Percentiles rank a stretch among this genome's conserved stretches.
Evolutionary conservation across 2,797 vertebrate genomes (phyloP).

Genomic region (Spheniscus humboldti): DNA sequence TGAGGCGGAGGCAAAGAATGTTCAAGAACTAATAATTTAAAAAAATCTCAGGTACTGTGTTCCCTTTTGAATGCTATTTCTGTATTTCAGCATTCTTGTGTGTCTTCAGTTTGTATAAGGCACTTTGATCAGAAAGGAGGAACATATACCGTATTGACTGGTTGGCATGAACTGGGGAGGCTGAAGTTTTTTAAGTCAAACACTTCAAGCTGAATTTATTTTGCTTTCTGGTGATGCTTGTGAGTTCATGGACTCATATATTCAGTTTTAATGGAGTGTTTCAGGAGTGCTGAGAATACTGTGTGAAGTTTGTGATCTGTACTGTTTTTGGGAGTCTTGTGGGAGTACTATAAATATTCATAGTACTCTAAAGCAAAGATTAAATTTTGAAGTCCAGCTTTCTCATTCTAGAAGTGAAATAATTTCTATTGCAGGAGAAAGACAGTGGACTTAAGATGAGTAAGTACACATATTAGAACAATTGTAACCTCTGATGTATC

Average conservation of each 20-base stretch:
- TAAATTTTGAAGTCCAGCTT: conserved; percentile 21
- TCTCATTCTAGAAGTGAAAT: not conserved
- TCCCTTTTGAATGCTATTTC: not conserved
- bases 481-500: not conserved
- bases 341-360: conserved; percentile 34
- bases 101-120: not conserved
- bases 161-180: not conserved
- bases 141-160: not conserved
- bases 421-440: not conserved
- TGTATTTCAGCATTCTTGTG: not conserved
- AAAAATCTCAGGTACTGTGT: not conserved
- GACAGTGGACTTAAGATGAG: not conserved
- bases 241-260: not conserved
- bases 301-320: conserved; percentile 28
- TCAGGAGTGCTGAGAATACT: not conserved
- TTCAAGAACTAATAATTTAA: not conserved
- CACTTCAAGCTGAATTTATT: not conserved
- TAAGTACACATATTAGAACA: not conserved
- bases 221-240: not conserved
- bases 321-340: not conserved
- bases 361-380: conserved; percentile 3
- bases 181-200: not conserved
- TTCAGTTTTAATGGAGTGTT: conserved; percentile 34
- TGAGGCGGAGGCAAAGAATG: not conserved
- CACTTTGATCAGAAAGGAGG: not conserved